Evolutionary conservation across 2,888 invertebrate genomes (phyloP).

Genomic region (Callyntrura sp.): DNA sequence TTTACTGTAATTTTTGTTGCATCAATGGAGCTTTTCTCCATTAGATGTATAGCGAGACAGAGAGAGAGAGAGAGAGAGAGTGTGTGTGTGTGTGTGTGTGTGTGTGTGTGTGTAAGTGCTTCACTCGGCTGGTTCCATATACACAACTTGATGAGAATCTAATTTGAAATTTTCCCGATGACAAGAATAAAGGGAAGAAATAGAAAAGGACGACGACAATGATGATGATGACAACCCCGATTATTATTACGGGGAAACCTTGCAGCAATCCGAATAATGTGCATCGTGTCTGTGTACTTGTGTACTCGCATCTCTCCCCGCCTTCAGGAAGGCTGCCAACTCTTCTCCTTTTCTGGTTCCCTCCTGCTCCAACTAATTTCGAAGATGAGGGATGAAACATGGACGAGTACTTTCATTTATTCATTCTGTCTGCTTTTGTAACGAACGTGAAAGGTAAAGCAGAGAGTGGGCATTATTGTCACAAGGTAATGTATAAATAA

Average conservation of each 20-base stretch:
- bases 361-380: constrained; percentile 12
- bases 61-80: constrained; percentile 48
- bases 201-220: no score
- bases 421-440: background rate
- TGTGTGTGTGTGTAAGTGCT: no score
- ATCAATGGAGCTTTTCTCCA: constrained; percentile 81
- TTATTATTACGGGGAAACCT: constrained; percentile 52
- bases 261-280: background rate
- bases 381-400: constrained; percentile 8
- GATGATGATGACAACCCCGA: constrained; percentile 34
- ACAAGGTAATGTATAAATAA: no score
- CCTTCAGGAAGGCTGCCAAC: background rate
- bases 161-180: constrained; percentile 68
- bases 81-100: no score
- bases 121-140: constrained; percentile 71
- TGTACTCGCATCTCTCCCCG: background rate
- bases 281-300: no score
- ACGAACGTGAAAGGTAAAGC: background rate
- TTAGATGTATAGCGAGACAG: constrained; percentile 77
- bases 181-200: constrained; percentile 13
- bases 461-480: no score
- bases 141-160: constrained; percentile 71
- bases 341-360: background rate
- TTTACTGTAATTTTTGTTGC: constrained; percentile 77
- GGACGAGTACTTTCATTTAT: background rate